Conservation (phyloP, 2,888 invertebrate species). For the Apodemia zela region DNA sequence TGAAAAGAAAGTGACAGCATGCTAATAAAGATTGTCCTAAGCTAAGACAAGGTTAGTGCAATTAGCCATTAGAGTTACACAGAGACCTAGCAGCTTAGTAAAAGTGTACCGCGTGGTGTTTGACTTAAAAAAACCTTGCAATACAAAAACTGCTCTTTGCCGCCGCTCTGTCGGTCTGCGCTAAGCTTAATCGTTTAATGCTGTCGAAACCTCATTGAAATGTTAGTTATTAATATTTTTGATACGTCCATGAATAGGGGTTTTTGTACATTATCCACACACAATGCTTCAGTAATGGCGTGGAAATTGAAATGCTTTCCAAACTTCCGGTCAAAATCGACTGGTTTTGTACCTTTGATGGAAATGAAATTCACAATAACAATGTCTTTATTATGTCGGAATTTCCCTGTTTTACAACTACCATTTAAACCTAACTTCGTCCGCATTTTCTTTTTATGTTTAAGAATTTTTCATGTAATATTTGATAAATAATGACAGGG, state of each 20-base stretch:
- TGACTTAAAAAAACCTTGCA: too few species aligned
- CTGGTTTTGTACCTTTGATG: slow-evolving; percentile 8
- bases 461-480: too few species aligned
- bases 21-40: too few species aligned
- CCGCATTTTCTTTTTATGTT: neutral
- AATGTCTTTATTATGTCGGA: slow-evolving; percentile 1
- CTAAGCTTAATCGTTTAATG: neutral
- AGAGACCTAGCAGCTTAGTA: too few species aligned
- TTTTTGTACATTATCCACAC: slow-evolving; percentile 8
- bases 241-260: neutral
- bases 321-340: slow-evolving; percentile 12
- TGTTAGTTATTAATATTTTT: slow-evolving; percentile 12
- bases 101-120: too few species aligned
- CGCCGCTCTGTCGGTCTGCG: neutral
- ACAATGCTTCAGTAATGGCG: slow-evolving; percentile 3
- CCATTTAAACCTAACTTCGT: neutral
- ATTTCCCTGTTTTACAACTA: neutral
- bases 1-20: too few species aligned
- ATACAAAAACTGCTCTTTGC: neutral
- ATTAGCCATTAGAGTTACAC: too few species aligned
- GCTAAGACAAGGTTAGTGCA: too few species aligned
- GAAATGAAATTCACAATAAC: slow-evolving; percentile 17
- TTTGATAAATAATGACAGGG: too few species aligned
- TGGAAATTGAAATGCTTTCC: slow-evolving; percentile 12
- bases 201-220: slow-evolving; percentile 14